Evolutionary conservation across 2,797 vertebrate species (phyloP), one percentile per base, ranked within the genome.

Genomic region (Trachops cirrhosus): DNA sequence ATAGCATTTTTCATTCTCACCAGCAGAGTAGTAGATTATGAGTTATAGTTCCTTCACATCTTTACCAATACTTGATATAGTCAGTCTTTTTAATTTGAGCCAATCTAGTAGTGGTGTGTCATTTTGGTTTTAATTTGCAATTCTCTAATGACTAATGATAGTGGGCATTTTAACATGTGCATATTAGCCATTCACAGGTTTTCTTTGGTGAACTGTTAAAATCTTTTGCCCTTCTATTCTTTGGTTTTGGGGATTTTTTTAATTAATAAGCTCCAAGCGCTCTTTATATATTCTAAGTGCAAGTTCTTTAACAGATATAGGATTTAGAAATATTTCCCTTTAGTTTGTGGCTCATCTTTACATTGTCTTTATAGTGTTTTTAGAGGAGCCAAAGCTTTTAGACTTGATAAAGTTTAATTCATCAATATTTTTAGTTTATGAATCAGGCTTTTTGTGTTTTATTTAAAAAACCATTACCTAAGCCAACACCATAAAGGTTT

Each of bases 361-460:
- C n/a, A 64, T 73, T 39, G 5, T 92, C 24, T 93, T 83, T 57
- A 91, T 44, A 73, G 22, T 89, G 11, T 78, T 44, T 86, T 85
- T 77, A 91, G 29, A 93, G 26, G 48, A 82, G 15, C 48, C 29
- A 74, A 88, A 64, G 24, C 22, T 86, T 97, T 93, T 64, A 91
- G 4, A 87, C 59, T 73, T 87, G 39, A 79, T 67, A 50, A 89
- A 95, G 32, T 74, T n/a, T 26, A 95, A 67, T 52, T 93, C 37
- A 57, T 39, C 10, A 32, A 7, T 39, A 70, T 62, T 75, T 80
- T 85, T 54, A 41, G 52, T 79, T 37, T 67, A 90, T 80, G 75
- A 94, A 64, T 52, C 24, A 67, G 68, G 29, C 2, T 64, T 96
- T 87, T 62, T 19, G n/a, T 84, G 24, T 8, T 93, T 1, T 24